Conservation (phyloP, 2,888 invertebrate genomes). For the Tachina fera region DNA sequence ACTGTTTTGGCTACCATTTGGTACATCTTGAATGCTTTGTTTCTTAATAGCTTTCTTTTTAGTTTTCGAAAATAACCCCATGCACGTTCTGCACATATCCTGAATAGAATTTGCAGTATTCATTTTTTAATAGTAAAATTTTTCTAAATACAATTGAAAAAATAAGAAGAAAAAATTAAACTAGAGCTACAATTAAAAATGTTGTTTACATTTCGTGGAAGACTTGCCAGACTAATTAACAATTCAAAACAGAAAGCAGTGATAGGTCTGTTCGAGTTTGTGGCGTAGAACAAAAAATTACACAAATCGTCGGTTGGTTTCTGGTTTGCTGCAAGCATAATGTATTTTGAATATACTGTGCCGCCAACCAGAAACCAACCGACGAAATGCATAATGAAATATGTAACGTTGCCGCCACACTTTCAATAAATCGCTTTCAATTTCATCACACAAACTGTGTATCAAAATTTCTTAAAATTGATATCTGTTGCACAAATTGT, state of each 20-base stretch:
- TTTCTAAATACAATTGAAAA: neutral
- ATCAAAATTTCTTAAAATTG: too few relatives aligned
- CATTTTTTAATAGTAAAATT: slow-evolving; percentile 18
- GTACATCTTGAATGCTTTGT: slow-evolving; percentile 41
- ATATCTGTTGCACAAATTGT: too few relatives aligned
- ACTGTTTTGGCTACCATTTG: neutral
- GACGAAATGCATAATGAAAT: too few relatives aligned
- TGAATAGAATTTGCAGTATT: slow-evolving; percentile 10
- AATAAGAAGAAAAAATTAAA: too few relatives aligned
- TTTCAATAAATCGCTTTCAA: too few relatives aligned
- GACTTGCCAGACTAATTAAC: neutral
- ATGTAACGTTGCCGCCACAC: too few relatives aligned
- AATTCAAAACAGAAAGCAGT: neutral
- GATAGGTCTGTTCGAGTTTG: neutral
- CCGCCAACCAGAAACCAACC: too few relatives aligned
- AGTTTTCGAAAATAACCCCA: slow-evolving; percentile 35
- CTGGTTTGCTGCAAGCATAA: too few relatives aligned
- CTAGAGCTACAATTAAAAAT: neutral
- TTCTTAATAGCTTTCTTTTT: slow-evolving; percentile 10
- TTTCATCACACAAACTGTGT: too few relatives aligned
- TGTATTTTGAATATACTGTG: too few relatives aligned
- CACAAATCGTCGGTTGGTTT: too few relatives aligned
- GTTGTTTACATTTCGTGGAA: slow-evolving; percentile 15
- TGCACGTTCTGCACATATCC: slow-evolving; percentile 63
- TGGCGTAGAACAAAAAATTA: neutral